These are phyloP conservation scores for Drosophila longiperda DNA, from an alignment of 2,888 invertebrate genomes.

Conservation along the genomic window DNA sequence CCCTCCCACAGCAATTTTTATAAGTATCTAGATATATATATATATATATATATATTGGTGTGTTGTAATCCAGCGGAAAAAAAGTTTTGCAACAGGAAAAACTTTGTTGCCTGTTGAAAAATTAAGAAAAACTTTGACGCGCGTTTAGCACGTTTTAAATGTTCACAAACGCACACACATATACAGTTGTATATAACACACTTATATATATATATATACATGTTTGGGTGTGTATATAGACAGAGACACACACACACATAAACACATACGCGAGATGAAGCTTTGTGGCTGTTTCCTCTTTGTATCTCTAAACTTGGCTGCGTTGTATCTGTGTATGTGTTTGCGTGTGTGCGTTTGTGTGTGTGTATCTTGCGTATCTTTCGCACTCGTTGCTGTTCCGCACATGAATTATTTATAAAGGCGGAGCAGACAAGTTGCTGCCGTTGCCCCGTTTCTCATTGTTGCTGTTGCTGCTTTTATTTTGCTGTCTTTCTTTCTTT, in stretches of 20 bases:
- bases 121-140: slow-evolving; percentile 81
- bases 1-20: background rate
- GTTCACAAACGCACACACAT: slow-evolving; percentile 46
- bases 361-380: slow-evolving; percentile 76
- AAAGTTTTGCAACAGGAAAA: slow-evolving; percentile 53
- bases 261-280: slow-evolving; percentile 18
- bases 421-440: slow-evolving; percentile 85
- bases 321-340: slow-evolving; percentile 44
- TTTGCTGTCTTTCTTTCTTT: slow-evolving; percentile 55
- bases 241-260: slow-evolving; percentile 20
- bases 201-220: background rate
- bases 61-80: slow-evolving; percentile 53
- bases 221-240: background rate
- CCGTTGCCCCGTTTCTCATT: slow-evolving; percentile 63
- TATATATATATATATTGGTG: slow-evolving; percentile 16
- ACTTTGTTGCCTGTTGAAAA: slow-evolving; percentile 70
- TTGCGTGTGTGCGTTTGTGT: slow-evolving; percentile 43
- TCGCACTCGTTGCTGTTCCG: slow-evolving; percentile 69
- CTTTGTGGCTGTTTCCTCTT: slow-evolving; percentile 64
- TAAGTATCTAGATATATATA: slow-evolving; percentile 7
- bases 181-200: slow-evolving; percentile 4
- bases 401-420: slow-evolving; percentile 85
- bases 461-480: slow-evolving; percentile 50
- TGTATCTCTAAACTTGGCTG: slow-evolving; percentile 74
- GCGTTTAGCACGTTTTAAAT: slow-evolving; percentile 81